Conservation (phyloP, 2,888 invertebrate species). For the Rhaphigaster nebulosa region DNA sequence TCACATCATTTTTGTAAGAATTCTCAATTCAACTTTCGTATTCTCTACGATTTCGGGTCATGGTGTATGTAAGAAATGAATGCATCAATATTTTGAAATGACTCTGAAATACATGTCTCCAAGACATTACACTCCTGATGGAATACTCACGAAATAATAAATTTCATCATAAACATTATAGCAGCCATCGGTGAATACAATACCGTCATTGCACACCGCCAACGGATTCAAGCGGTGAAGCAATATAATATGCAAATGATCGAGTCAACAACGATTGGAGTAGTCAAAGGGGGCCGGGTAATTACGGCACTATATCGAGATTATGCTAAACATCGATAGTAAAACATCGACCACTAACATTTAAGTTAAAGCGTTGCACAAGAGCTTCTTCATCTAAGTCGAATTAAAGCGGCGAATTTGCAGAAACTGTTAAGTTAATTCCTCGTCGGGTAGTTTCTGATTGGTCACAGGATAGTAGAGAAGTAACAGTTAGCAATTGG, state of each 20-base stretch:
- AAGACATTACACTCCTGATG: not conserved
- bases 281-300: not conserved
- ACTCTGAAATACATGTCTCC: not conserved
- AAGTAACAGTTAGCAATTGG: not conserved
- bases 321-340: not conserved
- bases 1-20: too few species aligned
- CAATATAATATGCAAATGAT: slow-evolving; percentile 32
- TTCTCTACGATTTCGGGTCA: not conserved
- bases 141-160: not conserved
- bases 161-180: not conserved
- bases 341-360: not conserved
- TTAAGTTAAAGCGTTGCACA: not conserved
- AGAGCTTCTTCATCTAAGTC: not conserved
- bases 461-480: not conserved
- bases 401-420: not conserved
- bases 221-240: not conserved
- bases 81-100: not conserved
- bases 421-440: not conserved
- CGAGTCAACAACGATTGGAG: not conserved
- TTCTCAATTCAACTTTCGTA: not conserved
- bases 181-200: not conserved
- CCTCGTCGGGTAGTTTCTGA: not conserved
- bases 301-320: not conserved
- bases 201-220: not conserved
- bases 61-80: not conserved